phyloP scores from a whole-genome alignment of 2,888 invertebrate species.

The Chirona hameri region DNA sequence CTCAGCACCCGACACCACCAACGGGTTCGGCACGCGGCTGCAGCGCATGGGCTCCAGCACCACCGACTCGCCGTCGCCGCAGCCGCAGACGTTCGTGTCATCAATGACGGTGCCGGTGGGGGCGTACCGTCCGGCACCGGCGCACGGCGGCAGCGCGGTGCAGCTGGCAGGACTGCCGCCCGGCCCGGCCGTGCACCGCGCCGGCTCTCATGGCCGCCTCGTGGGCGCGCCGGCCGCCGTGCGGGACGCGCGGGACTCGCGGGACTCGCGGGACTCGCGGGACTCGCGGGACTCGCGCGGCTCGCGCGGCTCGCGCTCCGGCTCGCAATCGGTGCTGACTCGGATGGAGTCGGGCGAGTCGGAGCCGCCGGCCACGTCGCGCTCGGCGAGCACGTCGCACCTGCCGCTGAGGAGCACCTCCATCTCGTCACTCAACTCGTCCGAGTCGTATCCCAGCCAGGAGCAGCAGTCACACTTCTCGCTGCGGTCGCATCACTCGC shows the following conservation, averaged over 20 bases:
- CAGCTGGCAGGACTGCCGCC: conserved; percentile 27
- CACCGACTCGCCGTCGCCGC: conserved; percentile 30
- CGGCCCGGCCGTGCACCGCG: conserved; percentile 9
- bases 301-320: not conserved
- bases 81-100: conserved; percentile 22
- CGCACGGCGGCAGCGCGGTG: not conserved
- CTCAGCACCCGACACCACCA: conserved; percentile 23
- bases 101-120: conserved; percentile 28
- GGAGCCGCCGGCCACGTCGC: conserved; percentile 25
- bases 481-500: conserved; percentile 29
- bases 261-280: too few relatives aligned
- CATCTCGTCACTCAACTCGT: conserved; percentile 28
- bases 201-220: conserved; percentile 24
- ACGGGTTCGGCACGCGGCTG: not conserved
- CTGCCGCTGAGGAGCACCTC: conserved; percentile 30
- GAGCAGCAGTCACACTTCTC: conserved; percentile 30
- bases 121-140: not conserved
- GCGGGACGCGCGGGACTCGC: too few relatives aligned
- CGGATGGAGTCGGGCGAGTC: conserved; percentile 27
- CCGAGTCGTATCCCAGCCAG: conserved; percentile 22
- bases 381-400: conserved; percentile 22
- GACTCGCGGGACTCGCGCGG: not conserved
- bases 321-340: conserved; percentile 23
- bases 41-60: conserved; percentile 29
- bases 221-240: not conserved